Evolutionary conservation across 2,888 invertebrate species (phyloP).

Genomic region (Mimas tiliae): DNA sequence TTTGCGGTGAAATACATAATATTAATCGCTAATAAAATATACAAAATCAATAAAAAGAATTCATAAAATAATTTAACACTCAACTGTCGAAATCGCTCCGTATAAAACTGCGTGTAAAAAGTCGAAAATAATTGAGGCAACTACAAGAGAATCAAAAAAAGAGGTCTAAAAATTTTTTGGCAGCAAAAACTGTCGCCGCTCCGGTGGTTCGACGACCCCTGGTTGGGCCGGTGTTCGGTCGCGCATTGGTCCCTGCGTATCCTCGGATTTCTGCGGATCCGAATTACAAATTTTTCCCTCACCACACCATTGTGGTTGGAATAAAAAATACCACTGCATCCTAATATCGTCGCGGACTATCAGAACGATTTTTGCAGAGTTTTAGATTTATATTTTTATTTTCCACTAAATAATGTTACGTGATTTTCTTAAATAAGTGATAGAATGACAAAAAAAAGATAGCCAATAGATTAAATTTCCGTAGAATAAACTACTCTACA

Average conservation of each 20-base stretch:
- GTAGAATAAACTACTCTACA: no score
- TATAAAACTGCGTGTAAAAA: conserved; percentile 61
- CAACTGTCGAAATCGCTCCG: conserved; percentile 62
- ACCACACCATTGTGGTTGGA: conserved; percentile 34
- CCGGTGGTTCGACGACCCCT: conserved; percentile 66
- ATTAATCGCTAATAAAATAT: conserved; percentile 12
- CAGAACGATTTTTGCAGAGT: not conserved
- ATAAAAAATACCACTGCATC: conserved; percentile 23
- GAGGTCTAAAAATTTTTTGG: conserved; percentile 25
- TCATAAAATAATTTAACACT: conserved; percentile 64
- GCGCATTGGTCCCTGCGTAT: conserved; percentile 48
- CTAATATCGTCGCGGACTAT: conserved; percentile 2
- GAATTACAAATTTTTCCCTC: conserved; percentile 82
- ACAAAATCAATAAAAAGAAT: conserved; percentile 22
- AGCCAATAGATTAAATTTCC: no score
- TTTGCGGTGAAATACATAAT: not conserved
- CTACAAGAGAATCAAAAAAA: conserved; percentile 42
- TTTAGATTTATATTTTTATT: no score
- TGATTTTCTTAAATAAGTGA: no score
- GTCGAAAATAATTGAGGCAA: conserved; percentile 78
- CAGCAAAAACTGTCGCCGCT: conserved; percentile 77
- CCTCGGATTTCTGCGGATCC: conserved; percentile 74
- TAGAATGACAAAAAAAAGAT: no score
- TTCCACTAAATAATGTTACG: no score
- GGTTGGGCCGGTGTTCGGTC: conserved; percentile 42